phyloP scores from a whole-genome alignment of 1,140 invertebrate genomes.

The Plodia interpunctella region DNA sequence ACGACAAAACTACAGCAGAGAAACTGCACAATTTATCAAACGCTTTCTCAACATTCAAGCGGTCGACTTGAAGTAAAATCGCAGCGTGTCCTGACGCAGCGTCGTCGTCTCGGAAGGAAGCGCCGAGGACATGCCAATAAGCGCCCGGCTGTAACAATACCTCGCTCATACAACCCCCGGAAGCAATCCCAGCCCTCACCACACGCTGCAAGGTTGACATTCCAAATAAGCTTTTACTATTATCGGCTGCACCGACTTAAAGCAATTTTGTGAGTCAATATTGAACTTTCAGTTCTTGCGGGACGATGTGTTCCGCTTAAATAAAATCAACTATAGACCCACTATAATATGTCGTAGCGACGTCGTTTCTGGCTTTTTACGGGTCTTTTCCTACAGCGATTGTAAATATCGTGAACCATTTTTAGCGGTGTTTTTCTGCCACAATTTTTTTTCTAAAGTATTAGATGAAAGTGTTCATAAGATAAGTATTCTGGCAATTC shows the following conservation, averaged over 20 bases:
- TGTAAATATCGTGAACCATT: background rate
- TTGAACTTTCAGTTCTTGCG: constrained; percentile 61
- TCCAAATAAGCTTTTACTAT: constrained; percentile 49
- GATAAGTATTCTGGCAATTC: too few species aligned
- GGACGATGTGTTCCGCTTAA: constrained; percentile 58
- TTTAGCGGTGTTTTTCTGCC: too few species aligned
- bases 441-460: too few species aligned
- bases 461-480: too few species aligned
- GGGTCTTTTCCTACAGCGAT: background rate
- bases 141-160: constrained; percentile 57
- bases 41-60: constrained; percentile 19
- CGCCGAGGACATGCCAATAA: constrained; percentile 68
- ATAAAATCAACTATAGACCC: constrained; percentile 45
- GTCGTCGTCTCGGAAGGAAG: constrained; percentile 49
- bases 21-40: background rate
- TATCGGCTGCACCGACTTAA: constrained; percentile 65
- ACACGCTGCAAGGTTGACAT: constrained; percentile 53
- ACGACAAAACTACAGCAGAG: background rate
- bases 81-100: constrained; percentile 19
- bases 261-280: constrained; percentile 73
- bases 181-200: constrained; percentile 45
- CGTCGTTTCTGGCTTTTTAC: background rate
- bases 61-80: constrained; percentile 39
- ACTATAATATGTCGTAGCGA: background rate
- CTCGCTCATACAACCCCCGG: constrained; percentile 34